Base-by-base conservation (phyloP, 2,113 vertebrate genomes). In the Australoheros scitulus region DNA sequence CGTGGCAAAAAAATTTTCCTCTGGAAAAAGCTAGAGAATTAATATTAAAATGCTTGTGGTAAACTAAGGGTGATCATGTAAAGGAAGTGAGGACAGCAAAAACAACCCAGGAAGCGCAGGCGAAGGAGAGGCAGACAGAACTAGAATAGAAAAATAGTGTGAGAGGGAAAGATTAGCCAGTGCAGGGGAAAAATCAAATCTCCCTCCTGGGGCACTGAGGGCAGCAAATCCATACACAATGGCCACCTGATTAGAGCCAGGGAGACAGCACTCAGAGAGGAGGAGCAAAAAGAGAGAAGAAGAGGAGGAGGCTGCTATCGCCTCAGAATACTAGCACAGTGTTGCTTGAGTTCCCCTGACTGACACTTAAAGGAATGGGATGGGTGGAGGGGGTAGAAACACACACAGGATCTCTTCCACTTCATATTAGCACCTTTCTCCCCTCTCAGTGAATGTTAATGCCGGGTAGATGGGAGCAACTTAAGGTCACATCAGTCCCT, bases 211-310 rank as follows among this genome's bases (percentile, higher is more conserved):
- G 89, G 85, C 82, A 89, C 29, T 13, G 63, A 89, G 87, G 92
- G 90, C 85, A 93, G 90, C 91, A 91, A 93, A 94, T 93, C 93
- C 85, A 92, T 90, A 91, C 80, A 92, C 86, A 92, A 90, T 88
- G 89, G 86, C 86, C 83, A 91, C 80, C 92, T 92, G 92, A 94
- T 92, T 90, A 93, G 85, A 89, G 82, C 22, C 83, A 83, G 83
- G 36, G 80, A 91, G 88, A 92, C 83, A 77, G 85, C 72, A 59
- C 77, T 72, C 61, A 4, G 76, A 85, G 84, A 82, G 38, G 76
- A 72, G 83, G 61, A 77, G 70, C 76, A 10, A 85, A 82, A 87
- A 79, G 81, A 57, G 57, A 74, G 58, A 59, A 52, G 82, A 58
- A 41, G 80, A 85, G 50, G 36, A 38, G 36, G 36, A 7, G 36